Percentiles rank a stretch among this genome's conserved stretches.
Conservation (phyloP, 2,113 vertebrate species). For the Hippopotamus amphibius region DNA sequence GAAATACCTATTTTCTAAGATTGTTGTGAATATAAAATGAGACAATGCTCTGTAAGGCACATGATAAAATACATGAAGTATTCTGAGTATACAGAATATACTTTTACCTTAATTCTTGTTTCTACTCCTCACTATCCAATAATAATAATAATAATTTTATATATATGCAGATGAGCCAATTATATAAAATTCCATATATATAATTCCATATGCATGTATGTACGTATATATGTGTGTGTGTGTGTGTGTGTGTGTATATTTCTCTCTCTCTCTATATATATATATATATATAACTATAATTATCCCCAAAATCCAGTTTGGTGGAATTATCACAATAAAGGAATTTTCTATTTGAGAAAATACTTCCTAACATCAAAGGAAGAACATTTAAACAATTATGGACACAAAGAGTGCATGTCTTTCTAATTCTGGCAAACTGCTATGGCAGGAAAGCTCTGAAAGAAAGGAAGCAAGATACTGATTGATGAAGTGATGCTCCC, state of each 20-base stretch:
- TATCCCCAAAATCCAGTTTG: not conserved
- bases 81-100: not conserved
- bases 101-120: not conserved
- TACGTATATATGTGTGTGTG: not conserved
- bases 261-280: accelerated
- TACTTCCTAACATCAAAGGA: not conserved
- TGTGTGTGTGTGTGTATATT: not conserved
- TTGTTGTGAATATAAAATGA: not conserved
- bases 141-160: not conserved
- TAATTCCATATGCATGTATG: not conserved
- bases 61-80: not conserved
- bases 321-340: not conserved
- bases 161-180: not conserved
- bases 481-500: not conserved
- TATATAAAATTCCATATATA: not conserved
- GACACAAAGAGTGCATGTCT: not conserved
- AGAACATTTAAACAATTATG: not conserved
- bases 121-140: not conserved
- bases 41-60: not conserved
- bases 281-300: not conserved
- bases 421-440: not conserved
- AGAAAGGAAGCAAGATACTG: not conserved
- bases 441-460: not conserved
- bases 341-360: not conserved
- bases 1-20: conserved; percentile 12